phyloP scores from a whole-genome alignment of 2,888 invertebrate genomes.

The Cremastobaeus sp. region DNA sequence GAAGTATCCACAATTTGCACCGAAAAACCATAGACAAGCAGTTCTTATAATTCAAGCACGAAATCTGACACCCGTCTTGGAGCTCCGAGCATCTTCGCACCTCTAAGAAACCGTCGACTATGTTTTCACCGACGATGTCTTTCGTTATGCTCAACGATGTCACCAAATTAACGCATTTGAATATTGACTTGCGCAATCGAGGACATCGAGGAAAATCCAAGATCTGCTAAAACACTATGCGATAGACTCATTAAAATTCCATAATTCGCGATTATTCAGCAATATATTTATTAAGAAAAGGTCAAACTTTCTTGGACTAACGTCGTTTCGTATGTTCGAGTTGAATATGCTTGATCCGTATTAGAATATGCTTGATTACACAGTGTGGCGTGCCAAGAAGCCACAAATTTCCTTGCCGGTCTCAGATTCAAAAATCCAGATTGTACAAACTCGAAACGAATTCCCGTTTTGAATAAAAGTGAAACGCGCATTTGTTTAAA shows the following conservation, averaged over 20 bases:
- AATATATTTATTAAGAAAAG: too few species aligned
- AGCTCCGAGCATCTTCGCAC: conserved; percentile 10
- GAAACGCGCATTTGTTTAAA: too few species aligned
- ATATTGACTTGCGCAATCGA: conserved; percentile 77
- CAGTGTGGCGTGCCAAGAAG: conserved; percentile 40
- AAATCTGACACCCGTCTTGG: conserved; percentile 9
- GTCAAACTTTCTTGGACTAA: conserved; percentile 22
- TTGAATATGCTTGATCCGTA: conserved; percentile 59
- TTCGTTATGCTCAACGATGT: conserved; percentile 63
- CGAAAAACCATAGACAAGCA: too few species aligned
- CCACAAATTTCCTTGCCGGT: conserved; percentile 26
- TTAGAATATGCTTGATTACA: conserved; percentile 57
- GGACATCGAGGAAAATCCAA: neutral
- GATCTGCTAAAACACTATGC: neutral
- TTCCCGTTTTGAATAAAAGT: too few species aligned
- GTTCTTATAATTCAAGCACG: too few species aligned
- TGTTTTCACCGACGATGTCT: conserved; percentile 30
- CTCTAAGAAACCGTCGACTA: conserved; percentile 37
- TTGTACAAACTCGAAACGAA: too few species aligned
- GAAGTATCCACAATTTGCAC: too few species aligned
- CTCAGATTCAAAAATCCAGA: too few species aligned
- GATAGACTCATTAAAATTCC: too few species aligned
- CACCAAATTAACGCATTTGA: conserved; percentile 62
- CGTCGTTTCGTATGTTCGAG: conserved; percentile 8
- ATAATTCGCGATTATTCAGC: neutral